Evolutionary conservation across 2,888 invertebrate species (phyloP), one percentile per base, ranked within the genome.

Genomic region (Hyles lineata): DNA sequence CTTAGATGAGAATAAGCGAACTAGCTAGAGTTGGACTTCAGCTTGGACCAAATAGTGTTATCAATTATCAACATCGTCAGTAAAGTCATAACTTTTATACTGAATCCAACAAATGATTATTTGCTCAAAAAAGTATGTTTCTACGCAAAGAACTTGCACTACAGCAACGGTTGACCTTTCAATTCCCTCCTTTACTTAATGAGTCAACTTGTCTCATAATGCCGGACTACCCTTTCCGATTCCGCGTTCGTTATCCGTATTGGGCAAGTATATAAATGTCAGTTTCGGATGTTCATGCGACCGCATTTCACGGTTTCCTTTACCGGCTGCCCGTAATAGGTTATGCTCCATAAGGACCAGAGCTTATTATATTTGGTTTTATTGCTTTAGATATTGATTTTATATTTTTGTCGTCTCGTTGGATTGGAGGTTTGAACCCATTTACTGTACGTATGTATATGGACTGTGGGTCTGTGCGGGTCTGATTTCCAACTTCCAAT

Each of bases 201-300:
- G 67, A 67, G 50, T 67, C 67, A 67, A 43, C 7, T 55, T 35
- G 62, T 35, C 35, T 63, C 25, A n/a, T 55, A 50, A 63, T 63
- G 35, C 43, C 50, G 67, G 67, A 67, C 43, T 67, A 67, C 67
- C 67, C 67, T 67, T 67, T 67, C 67, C 67, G 67, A 67, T 67
- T 50, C 67, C 67, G 67, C 67, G 67, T 67, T 67, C 50, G 67
- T 67, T 50, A 67, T 50, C 67, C 67, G 67, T 67, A 67, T 67
- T 67, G 67, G 67, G 67, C 43, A 50, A 17, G 43, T n/a, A 17
- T 60, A 60, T 60, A 60, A 67, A 67, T 67, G 67, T 67, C 67
- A 67, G 67, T 67, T 67, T 67, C 50, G 50, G 67, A 67, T 67
- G 67, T 67, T 23, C 67, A 67, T 67, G 67, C 23, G 63, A 43